A percentile compares a stretch with the other conserved stretches of the same genome.
These are phyloP conservation scores for Euglossa dilemma DNA, from an alignment of 1,140 invertebrate species.

Conservation along the genomic window DNA sequence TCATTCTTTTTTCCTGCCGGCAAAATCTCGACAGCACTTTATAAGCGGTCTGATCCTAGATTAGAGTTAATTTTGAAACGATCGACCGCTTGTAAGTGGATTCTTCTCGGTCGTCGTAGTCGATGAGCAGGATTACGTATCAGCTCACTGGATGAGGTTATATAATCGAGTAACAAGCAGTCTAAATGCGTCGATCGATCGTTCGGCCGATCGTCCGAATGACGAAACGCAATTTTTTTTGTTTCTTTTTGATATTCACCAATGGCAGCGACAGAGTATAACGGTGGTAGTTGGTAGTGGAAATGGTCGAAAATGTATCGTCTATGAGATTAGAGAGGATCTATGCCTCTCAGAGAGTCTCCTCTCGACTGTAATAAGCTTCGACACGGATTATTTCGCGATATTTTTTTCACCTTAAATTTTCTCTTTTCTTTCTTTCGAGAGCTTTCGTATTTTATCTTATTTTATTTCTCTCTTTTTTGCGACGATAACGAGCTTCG, in stretches of 20 bases:
- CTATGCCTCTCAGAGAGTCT: neutral
- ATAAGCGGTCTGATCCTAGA: slow-evolving; percentile 69
- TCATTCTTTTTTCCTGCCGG: slow-evolving; percentile 32
- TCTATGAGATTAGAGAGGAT: neutral
- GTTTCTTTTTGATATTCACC: neutral
- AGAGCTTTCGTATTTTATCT: neutral
- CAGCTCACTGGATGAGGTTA: slow-evolving; percentile 8
- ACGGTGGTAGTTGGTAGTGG: neutral
- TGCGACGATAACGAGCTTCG: neutral
- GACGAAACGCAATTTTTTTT: neutral
- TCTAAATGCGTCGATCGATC: slow-evolving; percentile 25
- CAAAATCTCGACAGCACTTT: slow-evolving; percentile 55
- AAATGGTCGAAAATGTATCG: neutral
- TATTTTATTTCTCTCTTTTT: neutral
- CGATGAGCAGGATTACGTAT: slow-evolving; percentile 61
- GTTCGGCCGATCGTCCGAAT: slow-evolving; percentile 17
- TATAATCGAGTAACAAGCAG: slow-evolving; percentile 52
- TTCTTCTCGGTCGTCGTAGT: slow-evolving; percentile 52
- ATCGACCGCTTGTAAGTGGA: slow-evolving; percentile 60
- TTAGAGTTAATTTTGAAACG: slow-evolving; percentile 67
- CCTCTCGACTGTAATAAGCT: neutral
- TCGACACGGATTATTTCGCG: neutral
- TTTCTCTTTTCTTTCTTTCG: neutral
- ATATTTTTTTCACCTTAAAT: neutral
- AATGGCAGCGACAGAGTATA: too few species aligned